These are phyloP conservation scores for Mobula birostris DNA, from an alignment of 2,113 vertebrate species.

Conservation along the genomic window DNA sequence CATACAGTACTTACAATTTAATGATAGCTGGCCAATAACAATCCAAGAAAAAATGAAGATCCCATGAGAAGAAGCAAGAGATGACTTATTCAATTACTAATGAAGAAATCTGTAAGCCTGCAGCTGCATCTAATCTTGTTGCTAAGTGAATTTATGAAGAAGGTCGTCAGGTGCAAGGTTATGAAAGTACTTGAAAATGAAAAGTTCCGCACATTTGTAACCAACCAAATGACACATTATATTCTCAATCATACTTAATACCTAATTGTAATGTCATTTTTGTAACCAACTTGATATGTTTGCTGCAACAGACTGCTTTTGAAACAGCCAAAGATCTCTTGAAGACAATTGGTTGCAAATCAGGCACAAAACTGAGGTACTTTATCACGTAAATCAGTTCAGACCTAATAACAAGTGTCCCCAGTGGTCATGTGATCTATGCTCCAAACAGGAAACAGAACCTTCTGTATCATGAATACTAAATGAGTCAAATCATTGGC, in stretches of 20 bases:
- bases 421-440: neutral
- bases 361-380: neutral
- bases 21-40: neutral
- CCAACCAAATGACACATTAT: constrained; percentile 32
- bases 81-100: neutral
- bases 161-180: constrained; percentile 29
- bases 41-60: neutral
- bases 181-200: constrained; percentile 27
- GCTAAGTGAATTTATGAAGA: constrained; percentile 24
- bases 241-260: constrained; percentile 15
- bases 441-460: neutral
- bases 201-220: constrained; percentile 29
- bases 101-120: constrained; percentile 29
- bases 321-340: neutral
- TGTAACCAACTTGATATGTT: neutral
- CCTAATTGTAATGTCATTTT: constrained; percentile 27
- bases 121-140: constrained; percentile 30
- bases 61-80: neutral
- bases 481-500: neutral
- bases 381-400: neutral
- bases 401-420: neutral
- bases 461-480: neutral
- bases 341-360: neutral
- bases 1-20: neutral
- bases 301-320: neutral